Conservation (phyloP, 2,888 invertebrate species). For the Slavum lentiscoides region DNA sequence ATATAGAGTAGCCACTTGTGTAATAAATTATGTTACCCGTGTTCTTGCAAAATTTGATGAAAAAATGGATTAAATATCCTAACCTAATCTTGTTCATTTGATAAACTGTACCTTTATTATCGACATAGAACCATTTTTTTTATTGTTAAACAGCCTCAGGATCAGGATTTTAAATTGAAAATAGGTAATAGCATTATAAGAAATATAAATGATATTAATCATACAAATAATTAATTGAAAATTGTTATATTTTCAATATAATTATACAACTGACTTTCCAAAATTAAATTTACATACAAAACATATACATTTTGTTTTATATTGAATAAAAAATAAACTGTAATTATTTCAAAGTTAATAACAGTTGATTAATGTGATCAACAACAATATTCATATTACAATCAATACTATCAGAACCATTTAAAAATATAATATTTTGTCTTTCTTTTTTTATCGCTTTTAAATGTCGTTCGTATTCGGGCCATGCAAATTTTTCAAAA, state of each 20-base stretch:
- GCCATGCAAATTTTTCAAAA: constrained; percentile 54
- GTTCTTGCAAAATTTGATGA: too few species aligned
- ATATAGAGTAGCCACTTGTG: too few species aligned
- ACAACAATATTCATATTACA: constrained; percentile 26
- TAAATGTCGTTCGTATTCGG: constrained; percentile 42
- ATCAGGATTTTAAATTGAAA: too few species aligned
- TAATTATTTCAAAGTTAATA: constrained; percentile 11
- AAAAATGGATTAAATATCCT: too few species aligned
- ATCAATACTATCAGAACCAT: constrained; percentile 35
- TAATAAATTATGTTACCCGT: too few species aligned
- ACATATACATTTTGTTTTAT: neutral
- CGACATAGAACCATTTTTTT: too few species aligned
- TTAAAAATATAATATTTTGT: constrained; percentile 41
- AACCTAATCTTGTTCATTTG: too few species aligned
- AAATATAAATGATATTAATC: too few species aligned
- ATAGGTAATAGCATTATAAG: too few species aligned
- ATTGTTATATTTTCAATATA: neutral
- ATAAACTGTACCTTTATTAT: too few species aligned
- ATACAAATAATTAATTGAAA: too few species aligned
- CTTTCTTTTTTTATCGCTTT: constrained; percentile 1
- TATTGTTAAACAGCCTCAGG: too few species aligned
- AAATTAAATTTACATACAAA: neutral
- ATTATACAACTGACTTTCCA: neutral
- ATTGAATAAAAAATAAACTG: neutral
- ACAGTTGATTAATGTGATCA: constrained; percentile 14